These are phyloP conservation scores for Trissoscelio sp. DNA, from an alignment of 2,888 invertebrate genomes.

Conservation along the genomic window DNA sequence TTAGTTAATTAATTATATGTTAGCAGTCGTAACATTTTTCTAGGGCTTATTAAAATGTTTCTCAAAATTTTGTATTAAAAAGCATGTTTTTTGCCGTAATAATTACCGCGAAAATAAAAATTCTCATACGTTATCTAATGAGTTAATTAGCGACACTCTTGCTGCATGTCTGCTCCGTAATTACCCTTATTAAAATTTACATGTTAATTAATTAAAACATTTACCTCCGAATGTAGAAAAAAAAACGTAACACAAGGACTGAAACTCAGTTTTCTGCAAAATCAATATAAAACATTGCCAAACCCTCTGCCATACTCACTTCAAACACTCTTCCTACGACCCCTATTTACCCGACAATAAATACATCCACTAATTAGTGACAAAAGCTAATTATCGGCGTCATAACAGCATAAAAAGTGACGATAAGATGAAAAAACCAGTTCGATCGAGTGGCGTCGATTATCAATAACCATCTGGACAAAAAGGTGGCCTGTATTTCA, in stretches of 20 bases:
- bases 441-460: slow-evolving; percentile 5
- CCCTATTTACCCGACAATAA: slow-evolving; percentile 15
- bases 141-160: slow-evolving; percentile 53
- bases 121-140: slow-evolving; percentile 15
- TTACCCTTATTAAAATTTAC: slow-evolving; percentile 45
- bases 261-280: background rate
- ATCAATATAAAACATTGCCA: slow-evolving; percentile 26
- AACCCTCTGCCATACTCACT: no score
- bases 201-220: slow-evolving; percentile 46
- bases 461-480: slow-evolving; percentile 20
- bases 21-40: no score
- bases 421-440: slow-evolving; percentile 18
- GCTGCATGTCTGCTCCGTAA: slow-evolving; percentile 13
- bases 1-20: no score
- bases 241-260: background rate
- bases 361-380: slow-evolving; percentile 32
- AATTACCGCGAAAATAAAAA: background rate
- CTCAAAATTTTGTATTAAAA: background rate
- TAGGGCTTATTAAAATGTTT: no score
- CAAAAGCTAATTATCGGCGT: slow-evolving; percentile 36
- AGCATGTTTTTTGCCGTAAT: background rate
- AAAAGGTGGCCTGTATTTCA: no score
- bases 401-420: slow-evolving; percentile 8
- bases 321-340: no score
- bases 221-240: background rate